Evolutionary conservation across 2,797 vertebrate species (phyloP), one percentile per base, ranked within the genome.

Genomic region (Centropyge bicolor): DNA sequence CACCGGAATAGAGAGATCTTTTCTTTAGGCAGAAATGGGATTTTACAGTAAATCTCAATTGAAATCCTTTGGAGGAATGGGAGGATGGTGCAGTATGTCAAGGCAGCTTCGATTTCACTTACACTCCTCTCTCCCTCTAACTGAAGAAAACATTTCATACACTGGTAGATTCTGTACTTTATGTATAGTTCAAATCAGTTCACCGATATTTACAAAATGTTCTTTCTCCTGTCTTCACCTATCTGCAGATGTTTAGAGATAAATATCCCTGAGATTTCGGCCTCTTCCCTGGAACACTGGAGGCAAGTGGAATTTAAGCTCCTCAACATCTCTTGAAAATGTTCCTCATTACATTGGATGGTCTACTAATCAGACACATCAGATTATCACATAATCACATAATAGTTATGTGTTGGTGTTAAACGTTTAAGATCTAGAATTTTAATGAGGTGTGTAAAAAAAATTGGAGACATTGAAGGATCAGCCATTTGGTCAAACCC

Each of bases 11-110:
- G 24, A 85, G 55, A 76, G 17, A 63, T 74, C 6, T 67, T 68
- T 83, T 63, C 16, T 63, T 72, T 68, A 62, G 36, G 49, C 55
- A 63, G 56, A 80, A 72, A 76, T 78, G 9, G 56, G 41, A 79
- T 70, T 81, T 82, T 69, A 64, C 49, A 81, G 68, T 72, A 64
- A 74, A 51, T 80, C 74, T 81, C 68, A 67, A 35, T 57, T 19
- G 65, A 56, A 75, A 64, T 73, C 55, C 35, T 31, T 55, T 12
- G 10, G 69, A 72, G 57, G n/a, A 51, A 68, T 14, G 24, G 20
- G 51, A 64, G 45, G 41, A 57, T 41, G 36, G 41, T 65, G 64
- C 51, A 38, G 59, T 38, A 56, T 69, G 61, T 74, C 68, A 73
- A 71, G 38, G 62, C 7, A 20, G 38, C 41, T 17, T 69, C 63